Conservation (phyloP, 2,888 invertebrate species). For the Latheticus oryzae region DNA sequence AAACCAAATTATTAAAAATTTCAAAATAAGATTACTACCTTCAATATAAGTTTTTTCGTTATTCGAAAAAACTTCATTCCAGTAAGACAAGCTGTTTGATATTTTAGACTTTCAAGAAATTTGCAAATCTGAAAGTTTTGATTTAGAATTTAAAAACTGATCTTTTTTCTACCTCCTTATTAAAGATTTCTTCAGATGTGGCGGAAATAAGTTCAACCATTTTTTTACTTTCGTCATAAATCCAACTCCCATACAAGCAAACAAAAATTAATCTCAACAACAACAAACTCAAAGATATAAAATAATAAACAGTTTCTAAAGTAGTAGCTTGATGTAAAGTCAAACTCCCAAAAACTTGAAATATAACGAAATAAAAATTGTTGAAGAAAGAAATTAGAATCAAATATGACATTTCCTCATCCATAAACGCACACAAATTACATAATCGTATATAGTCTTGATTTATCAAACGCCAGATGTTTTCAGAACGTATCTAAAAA, state of each 20-base stretch:
- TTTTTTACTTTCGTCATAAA: constrained; percentile 34
- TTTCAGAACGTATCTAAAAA: constrained; percentile 18
- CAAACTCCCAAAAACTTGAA: constrained; percentile 23
- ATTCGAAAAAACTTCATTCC: constrained; percentile 33
- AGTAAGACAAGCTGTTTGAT: constrained; percentile 21
- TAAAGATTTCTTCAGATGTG: constrained; percentile 19
- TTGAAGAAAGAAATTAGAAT: constrained; percentile 31
- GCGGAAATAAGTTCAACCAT: constrained; percentile 12
- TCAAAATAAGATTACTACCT: constrained; percentile 11
- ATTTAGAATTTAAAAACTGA: background rate
- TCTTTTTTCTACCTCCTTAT: constrained; percentile 32
- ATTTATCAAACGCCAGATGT: constrained; percentile 14
- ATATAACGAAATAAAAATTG: constrained; percentile 36
- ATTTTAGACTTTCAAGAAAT: constrained; percentile 27
- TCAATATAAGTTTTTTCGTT: constrained; percentile 25
- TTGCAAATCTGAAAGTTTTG: constrained; percentile 26
- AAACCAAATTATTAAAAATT: constrained; percentile 10
- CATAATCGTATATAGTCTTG: constrained; percentile 34
- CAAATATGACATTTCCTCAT: constrained; percentile 32
- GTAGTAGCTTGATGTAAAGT: constrained; percentile 12
- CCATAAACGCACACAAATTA: constrained; percentile 20
- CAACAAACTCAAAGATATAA: constrained; percentile 25
- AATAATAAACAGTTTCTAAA: constrained; percentile 21
- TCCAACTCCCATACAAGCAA: constrained; percentile 33
- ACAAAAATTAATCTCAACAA: constrained; percentile 18